Evolutionary conservation across 1,140 invertebrate genomes (phyloP).

Genomic region (Manduca sexta): DNA sequence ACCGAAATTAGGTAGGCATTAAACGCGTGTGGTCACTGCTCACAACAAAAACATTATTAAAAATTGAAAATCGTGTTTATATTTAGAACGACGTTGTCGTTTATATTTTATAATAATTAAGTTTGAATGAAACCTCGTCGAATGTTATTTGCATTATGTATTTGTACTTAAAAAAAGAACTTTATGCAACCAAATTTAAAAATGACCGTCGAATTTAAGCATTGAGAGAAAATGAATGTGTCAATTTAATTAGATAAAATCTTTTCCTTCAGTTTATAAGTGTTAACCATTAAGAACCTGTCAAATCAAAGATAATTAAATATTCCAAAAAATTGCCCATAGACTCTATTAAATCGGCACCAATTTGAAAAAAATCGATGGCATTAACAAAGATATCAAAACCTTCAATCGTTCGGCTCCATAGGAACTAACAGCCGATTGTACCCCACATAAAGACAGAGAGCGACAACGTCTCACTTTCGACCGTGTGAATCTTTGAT

Average conservation of each 20-base stretch:
- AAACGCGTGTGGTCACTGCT: constrained; percentile 32
- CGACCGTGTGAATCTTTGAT: constrained; percentile 46
- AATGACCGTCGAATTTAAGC: too few relatives aligned
- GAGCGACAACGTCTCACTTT: constrained; percentile 36
- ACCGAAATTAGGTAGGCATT: constrained; percentile 51
- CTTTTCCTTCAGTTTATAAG: too few relatives aligned
- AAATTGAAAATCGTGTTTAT: neutral
- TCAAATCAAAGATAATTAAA: neutral
- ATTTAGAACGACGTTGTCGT: neutral
- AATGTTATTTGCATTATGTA: too few relatives aligned
- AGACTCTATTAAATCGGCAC: neutral
- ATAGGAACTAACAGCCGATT: constrained; percentile 18
- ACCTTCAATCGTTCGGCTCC: constrained; percentile 18
- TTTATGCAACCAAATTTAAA: too few relatives aligned
- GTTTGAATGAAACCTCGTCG: too few relatives aligned
- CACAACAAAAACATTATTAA: neutral
- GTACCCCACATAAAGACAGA: neutral
- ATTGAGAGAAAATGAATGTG: too few relatives aligned
- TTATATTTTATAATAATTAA: neutral
- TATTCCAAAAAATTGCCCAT: neutral
- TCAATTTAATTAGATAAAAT: too few relatives aligned
- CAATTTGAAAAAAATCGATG: constrained; percentile 1
- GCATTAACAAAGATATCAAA: constrained; percentile 5
- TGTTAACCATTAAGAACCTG: too few relatives aligned
- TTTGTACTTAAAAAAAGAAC: too few relatives aligned